Base-by-base conservation (phyloP, 1,140 invertebrate species). In the Hyles vespertilio region DNA sequence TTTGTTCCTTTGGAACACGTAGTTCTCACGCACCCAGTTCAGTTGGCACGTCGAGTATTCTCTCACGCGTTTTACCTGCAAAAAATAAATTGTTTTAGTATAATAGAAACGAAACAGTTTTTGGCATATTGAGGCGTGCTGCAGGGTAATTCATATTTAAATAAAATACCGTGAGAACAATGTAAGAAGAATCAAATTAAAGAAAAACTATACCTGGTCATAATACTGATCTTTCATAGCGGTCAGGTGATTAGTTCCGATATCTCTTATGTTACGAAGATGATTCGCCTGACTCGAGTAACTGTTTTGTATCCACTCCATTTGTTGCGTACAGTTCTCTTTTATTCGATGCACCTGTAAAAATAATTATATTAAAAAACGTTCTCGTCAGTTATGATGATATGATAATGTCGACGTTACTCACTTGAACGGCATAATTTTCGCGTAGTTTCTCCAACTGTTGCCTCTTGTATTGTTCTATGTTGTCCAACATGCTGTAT, bases 21-120 rank as follows among this genome's bases (percentile, higher is more conserved):
- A 98, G 82, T 97, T 98, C 79, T 98, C 97, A 52, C 97, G 92
- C 52, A 98, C 95, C 93, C 96, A 96, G 79, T 97, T 96, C 63
- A 99, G 90, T 84, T 98, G 97, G 60, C 93, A 92, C 3, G 94
- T 95, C 6, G 96, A 97, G 81, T 98, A 98, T 72, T 97, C 95
- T 50, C 95, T 92, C n/a, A 97, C 96, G 67, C 94, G 92, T 81
- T 93, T 94, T 49, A 96, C 93, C 94, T 95, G 33, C 7, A 54
- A 54, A 53, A 53, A 44, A 56, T 46, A 3, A 33, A 7, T 48
- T 6, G 45, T 22, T 9, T 51, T 32, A 51, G 12, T 44, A 43
- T 49, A 57, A 47, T 45, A 45, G 46, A 5, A 8, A 47, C 46
- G 10, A 47, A 5, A 8, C 8, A 40, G 4, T 40, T 40, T 40